Evolutionary conservation across 2,888 invertebrate genomes (phyloP), one percentile per base, ranked within the genome.

Genomic region (Leucophenga maculata): DNA sequence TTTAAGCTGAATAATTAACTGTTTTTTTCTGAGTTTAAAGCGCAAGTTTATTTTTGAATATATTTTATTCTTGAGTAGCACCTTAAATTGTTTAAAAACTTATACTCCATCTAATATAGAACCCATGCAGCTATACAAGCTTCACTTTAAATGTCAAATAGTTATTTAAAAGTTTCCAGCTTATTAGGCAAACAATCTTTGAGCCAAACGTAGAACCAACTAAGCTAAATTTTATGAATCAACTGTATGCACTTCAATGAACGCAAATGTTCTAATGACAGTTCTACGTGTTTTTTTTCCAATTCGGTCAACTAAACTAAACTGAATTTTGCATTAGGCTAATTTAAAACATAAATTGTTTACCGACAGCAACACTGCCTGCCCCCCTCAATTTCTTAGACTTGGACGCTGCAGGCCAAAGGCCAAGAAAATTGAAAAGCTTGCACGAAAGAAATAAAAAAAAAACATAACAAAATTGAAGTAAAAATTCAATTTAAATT

Each of bases 401-500:
- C 20, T 11, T 39, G 55, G 39, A 52, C 54, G 39, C 65, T 44
- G 39, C 52, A 59, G 59, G 9, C 32, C 13, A 59, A 26, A 59
- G n/a, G 32, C 59, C 59, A 59, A 64, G 62, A 18, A 64, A 64
- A 64, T 64, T 64, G 62, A 64, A 48, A 64, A 64, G 62, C 48
- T 48, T 46, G 46, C 31, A 48, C 16, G 46, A 72, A 20, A 48
- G 16, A 39, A 65, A 69, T 73, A 67, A 59, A 57, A 71, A 73
- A 73, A 70, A 70, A 60, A 68, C 70, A 72, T 74, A 74, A 76
- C 20, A 16, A 85, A 86, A 86, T 85, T 85, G 78, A 82, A 82
- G 76, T 79, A 77, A 78, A 85, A 86, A 86, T 86, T 85, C 85
- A 86, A 85, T 86, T 85, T 83, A 80, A 85, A 85, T 85, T 83